A percentile compares a stretch with the other conserved stretches of the same genome.
Evolutionary conservation across 1,140 invertebrate genomes (phyloP).

Genomic region (Potamilus streckersoni): DNA sequence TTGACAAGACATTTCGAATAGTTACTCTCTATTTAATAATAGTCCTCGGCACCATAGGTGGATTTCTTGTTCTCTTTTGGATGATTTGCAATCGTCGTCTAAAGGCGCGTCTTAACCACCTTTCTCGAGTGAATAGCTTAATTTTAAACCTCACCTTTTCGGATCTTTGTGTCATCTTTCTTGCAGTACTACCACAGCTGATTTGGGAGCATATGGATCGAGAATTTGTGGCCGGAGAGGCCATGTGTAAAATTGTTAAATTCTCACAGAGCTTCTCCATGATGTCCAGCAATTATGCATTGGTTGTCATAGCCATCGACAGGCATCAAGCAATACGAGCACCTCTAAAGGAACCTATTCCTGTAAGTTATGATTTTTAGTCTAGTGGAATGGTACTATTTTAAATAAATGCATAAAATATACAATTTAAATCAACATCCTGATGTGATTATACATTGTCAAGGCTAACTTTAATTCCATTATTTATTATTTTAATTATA

Average conservation of each 20-base stretch:
- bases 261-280: constrained; percentile 65
- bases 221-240: constrained; percentile 63
- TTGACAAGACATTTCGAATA: constrained; percentile 39
- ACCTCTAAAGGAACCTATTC: constrained; percentile 59
- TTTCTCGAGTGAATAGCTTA: constrained; percentile 57
- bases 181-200: constrained; percentile 61
- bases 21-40: constrained; percentile 48
- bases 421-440: no score
- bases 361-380: constrained; percentile 45
- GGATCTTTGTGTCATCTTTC: constrained; percentile 62
- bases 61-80: constrained; percentile 51
- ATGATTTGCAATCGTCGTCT: constrained; percentile 50
- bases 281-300: constrained; percentile 66
- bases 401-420: no score
- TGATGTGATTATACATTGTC: no score
- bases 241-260: constrained; percentile 64
- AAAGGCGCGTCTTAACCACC: constrained; percentile 41
- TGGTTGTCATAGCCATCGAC: constrained; percentile 69
- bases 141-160: constrained; percentile 66
- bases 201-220: constrained; percentile 65
- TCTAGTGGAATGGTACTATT: no score
- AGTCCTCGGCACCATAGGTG: constrained; percentile 48
- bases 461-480: no score
- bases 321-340: constrained; percentile 66
- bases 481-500: no score